Base-by-base conservation (phyloP, 2,888 invertebrate genomes). In the Horisme vitalbata region DNA sequence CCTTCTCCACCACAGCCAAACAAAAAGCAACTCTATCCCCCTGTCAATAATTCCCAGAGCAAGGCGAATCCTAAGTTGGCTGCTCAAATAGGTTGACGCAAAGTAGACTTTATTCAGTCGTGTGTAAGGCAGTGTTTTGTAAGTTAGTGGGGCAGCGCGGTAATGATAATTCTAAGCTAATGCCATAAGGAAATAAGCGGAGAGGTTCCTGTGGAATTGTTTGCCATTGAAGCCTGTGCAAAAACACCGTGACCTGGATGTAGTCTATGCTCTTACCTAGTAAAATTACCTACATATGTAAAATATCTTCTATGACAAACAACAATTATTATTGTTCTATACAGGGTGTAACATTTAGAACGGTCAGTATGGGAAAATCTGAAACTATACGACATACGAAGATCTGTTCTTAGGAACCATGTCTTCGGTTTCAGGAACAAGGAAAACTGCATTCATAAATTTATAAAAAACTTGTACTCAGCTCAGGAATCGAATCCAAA, bases 91-190 rank as follows among this genome's bases (percentile, higher is more conserved):
- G 48, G 51, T 60, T 63, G 52, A 60, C 38, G 48, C 57, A 70
- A 71, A 68, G 68, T 65, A 64, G 63, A 72, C 76, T 73, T 67
- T 81, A 71, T 64, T 47, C 52, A 50, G 48, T 65, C 33, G 61
- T 41, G 32, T 54, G 63, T 71, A 66, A 66, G 69, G 65, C 49
- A 55, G 58, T 63, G 58, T 65, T 65, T 66, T 48, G 65, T 41
- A 55, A 61, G 65, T 65, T 61, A 57, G 57, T 59, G 55, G 56
- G 65, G 68, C 62, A 59, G 65, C 65, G 67, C 62, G 60, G 75
- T 75, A 79, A 79, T 81, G 83, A 78, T 82, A 78, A 81, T 83
- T 80, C 76, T 76, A 80, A 82, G 81, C 78, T 82, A 84, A 84
- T 82, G 83, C 79, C 75, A 78, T 78, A 75, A 76, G 79, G 75